Evolutionary conservation across 2,113 vertebrate species (phyloP).

Genomic region (Rhea pennata): DNA sequence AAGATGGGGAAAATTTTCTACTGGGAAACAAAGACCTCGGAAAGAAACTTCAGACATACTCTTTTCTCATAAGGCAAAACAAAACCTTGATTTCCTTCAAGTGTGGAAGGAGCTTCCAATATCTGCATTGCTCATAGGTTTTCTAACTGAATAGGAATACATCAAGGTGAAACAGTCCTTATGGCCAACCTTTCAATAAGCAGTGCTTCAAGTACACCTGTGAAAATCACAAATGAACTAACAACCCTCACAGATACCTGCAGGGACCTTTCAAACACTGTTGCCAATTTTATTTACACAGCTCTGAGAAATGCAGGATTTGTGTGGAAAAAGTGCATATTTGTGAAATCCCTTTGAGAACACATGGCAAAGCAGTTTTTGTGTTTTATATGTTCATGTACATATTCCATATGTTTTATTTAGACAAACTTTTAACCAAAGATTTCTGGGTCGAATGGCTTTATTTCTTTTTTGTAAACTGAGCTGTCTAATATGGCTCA

Average conservation of each 20-base stretch:
- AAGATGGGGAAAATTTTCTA: background rate
- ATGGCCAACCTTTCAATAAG: background rate
- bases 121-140: background rate
- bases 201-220: background rate
- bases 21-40: background rate
- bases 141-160: background rate
- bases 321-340: background rate
- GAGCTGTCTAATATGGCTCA: constrained; percentile 24
- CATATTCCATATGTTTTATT: background rate
- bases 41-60: background rate
- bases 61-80: background rate
- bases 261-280: background rate
- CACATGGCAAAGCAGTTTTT: background rate
- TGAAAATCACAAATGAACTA: background rate
- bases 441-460: constrained; percentile 12
- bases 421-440: background rate
- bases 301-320: accelerated
- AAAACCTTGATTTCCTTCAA: background rate
- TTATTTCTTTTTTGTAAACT: constrained; percentile 42
- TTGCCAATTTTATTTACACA: background rate
- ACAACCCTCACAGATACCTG: background rate
- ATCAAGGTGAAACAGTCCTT: background rate
- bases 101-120: background rate
- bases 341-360: background rate
- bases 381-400: background rate